Base-by-base conservation (phyloP, 1,140 invertebrate species). In the Oncopodura yosiiana region DNA sequence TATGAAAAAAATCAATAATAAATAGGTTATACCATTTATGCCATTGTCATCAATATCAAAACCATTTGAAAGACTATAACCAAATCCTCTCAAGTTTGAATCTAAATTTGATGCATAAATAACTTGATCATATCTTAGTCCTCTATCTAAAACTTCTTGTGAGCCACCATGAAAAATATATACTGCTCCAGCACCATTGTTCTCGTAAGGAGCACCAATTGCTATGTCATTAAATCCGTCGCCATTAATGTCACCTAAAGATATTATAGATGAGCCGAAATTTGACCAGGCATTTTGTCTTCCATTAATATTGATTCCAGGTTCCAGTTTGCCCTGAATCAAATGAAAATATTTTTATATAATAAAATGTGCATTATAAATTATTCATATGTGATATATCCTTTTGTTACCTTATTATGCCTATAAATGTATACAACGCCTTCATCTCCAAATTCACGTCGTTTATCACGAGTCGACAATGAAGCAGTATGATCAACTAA, bases 401-500 rank as follows among this genome's bases (percentile, higher is more conserved):
- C n/a, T n/a, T n/a, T n/a, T n/a, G 54, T 41, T 12, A 63, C 45
- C 21, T 54, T 61, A 32, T 62, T 46, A 55, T 71, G 74, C 49
- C 71, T 63, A 65, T 71, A 82, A 3, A 81, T 65, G 64, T 77
- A 78, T 37, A 83, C 72, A 42, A 69, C 67, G 37, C 81, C 81
- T 61, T 78, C 72, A 45, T 82, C 77, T 23, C 68, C 69, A 16
- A 46, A n/a, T n/a, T n/a, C n/a, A n/a, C n/a, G n/a, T n/a, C n/a
- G n/a, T n/a, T n/a, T n/a, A n/a, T n/a, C n/a, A n/a, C n/a, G n/a
- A n/a, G n/a, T n/a, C n/a, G n/a, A n/a, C n/a, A n/a, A n/a, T n/a
- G n/a, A n/a, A n/a, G n/a, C n/a, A n/a, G n/a, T n/a, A n/a, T 34
- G 30, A 34, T 8, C 14, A n/a, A 34, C 14, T 34, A 34, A 34